Base-by-base conservation (phyloP, 2,113 vertebrate genomes). In the Amphiprion percula region DNA sequence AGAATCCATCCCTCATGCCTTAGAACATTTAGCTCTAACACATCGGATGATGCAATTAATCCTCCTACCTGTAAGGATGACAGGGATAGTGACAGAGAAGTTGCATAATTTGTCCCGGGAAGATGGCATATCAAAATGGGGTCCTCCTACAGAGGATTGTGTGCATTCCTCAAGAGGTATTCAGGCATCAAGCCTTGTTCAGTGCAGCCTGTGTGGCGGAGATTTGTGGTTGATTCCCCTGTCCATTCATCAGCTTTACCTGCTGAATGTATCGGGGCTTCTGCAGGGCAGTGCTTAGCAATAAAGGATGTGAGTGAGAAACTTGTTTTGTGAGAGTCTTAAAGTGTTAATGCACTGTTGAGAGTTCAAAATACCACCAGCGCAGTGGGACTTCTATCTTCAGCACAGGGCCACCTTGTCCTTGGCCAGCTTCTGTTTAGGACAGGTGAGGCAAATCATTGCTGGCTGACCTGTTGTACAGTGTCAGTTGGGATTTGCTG, bases 51-150 rank as follows among this genome's bases (percentile, higher is more conserved):
- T 78, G 75, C 69, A 82, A 59, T 80, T 75, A 84, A 76, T 84
- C 84, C 59, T 79, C 46, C 69, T 30, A 69, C 79, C 61, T 44
- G 14, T 54, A 46, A 61, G 61, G 61, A 82, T 84, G 84, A 78
- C 82, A 81, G 59, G 68, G 70, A 84, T 79, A 80, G 79, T 78
- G 71, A 87, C 80, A 54, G 71, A 83, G 79, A 80, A 74, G 62
- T 84, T 83, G 77, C 47, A 85, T 83, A 72, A 86, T 87, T 80
- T 79, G 71, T 87, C 37, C 49, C 3, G 12, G 63, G 55, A 86
- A 77, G 73, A 77, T 74, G 71, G 39, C 76, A 75, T 28, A 82
- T 80, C 67, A 79, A 86, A 85, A 83, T 65, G 66, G 39, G 39
- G 77, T 77, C 65, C 74, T 81, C 65, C 77, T 78, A 70, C 68